A percentile compares a stretch with the other conserved stretches of the same genome.
Evolutionary conservation across 2,797 vertebrate species (phyloP).

Genomic region (Tachyglossus aculeatus): DNA sequence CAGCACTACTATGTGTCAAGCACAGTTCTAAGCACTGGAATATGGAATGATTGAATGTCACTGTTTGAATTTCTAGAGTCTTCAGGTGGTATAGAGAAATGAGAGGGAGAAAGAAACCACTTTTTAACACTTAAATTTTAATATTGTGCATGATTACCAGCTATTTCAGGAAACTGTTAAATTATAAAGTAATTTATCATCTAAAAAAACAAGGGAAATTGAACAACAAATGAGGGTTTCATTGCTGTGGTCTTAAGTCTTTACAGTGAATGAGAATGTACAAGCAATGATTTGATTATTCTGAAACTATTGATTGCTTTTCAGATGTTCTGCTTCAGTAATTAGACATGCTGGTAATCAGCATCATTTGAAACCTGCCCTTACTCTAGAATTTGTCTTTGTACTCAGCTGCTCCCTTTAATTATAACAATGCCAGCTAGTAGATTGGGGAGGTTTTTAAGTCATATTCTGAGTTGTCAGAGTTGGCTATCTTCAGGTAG

Average conservation of each 20-base stretch:
- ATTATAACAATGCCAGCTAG: not conserved
- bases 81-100: no score
- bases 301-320: constrained; percentile 42
- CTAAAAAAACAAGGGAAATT: constrained; percentile 23
- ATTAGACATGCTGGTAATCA: constrained; percentile 22
- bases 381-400: constrained; percentile 21
- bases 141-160: no score
- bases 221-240: constrained; percentile 20
- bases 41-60: no score
- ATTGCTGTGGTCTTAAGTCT: not conserved
- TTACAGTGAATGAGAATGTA: constrained; percentile 20
- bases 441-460: not conserved
- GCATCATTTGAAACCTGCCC: not conserved
- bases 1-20: no score
- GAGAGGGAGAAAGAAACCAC: no score
- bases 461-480: not conserved
- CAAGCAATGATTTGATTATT: constrained; percentile 53
- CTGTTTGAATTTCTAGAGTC: no score
- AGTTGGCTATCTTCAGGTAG: not conserved
- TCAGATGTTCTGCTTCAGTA: constrained; percentile 27
- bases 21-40: no score
- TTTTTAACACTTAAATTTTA: no score
- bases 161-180: no score
- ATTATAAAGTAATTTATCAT: no score
- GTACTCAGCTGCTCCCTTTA: not conserved